Percentiles rank a stretch among this genome's conserved stretches.
Evolutionary conservation across 1,140 invertebrate species (phyloP).

Genomic region (Rhopalosiphum padi): DNA sequence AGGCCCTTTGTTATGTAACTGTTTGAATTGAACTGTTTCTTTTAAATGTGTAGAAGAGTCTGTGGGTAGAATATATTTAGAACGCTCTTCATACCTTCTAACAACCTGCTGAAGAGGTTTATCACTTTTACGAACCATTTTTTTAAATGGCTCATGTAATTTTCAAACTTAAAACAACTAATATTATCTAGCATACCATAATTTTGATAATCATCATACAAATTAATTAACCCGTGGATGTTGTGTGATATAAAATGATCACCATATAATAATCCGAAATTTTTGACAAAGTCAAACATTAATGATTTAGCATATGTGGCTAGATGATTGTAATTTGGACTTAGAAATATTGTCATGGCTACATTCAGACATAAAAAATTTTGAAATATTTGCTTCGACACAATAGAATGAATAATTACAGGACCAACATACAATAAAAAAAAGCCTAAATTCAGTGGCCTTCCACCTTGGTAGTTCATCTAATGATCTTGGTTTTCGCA

Average conservation of each 20-base stretch:
- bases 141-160: slow-evolving; percentile 64
- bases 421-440: neutral
- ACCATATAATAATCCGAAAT: slow-evolving; percentile 61
- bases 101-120: slow-evolving; percentile 61
- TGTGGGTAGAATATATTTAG: neutral
- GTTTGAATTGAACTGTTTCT: neutral
- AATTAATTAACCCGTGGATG: slow-evolving; percentile 62
- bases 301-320: slow-evolving; percentile 55
- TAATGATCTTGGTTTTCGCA: neutral
- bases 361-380: slow-evolving; percentile 63
- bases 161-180: slow-evolving; percentile 64
- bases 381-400: neutral
- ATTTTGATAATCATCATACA: slow-evolving; percentile 63
- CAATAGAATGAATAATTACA: neutral
- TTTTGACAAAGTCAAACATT: slow-evolving; percentile 59
- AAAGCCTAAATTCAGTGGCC: neutral
- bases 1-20: neutral
- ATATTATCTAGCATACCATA: slow-evolving; percentile 63
- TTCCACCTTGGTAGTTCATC: neutral
- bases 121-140: slow-evolving; percentile 60
- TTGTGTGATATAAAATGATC: slow-evolving; percentile 61
- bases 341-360: slow-evolving; percentile 62
- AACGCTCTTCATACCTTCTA: neutral
- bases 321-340: slow-evolving; percentile 4
- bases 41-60: neutral